Evolutionary conservation across 1,140 invertebrate species (phyloP).

Genomic region (Dryas iulia): DNA sequence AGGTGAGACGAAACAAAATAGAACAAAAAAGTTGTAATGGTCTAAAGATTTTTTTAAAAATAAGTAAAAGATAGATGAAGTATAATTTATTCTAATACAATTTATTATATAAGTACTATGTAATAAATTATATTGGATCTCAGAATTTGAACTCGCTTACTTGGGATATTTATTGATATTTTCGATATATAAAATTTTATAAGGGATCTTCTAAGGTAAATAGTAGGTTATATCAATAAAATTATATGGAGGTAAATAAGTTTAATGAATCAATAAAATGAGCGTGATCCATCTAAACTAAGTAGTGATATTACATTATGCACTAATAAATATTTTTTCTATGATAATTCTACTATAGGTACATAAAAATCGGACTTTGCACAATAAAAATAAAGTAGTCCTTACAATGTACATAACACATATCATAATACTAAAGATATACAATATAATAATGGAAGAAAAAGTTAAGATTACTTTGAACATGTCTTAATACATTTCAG

Average conservation of each 20-base stretch:
- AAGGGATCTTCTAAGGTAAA: too few species aligned
- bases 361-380: not conserved
- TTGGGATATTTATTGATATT: too few species aligned
- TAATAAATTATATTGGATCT: too few species aligned
- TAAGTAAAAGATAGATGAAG: not conserved
- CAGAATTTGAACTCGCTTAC: too few species aligned
- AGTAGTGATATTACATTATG: not conserved
- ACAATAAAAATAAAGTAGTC: not conserved
- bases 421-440: too few species aligned
- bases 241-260: not conserved
- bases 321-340: not conserved
- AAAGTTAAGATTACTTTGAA: not conserved
- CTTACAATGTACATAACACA: not conserved
- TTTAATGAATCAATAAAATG: not conserved
- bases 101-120: too few species aligned
- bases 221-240: not conserved
- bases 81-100: too few species aligned
- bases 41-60: not conserved
- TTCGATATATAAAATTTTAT: too few species aligned
- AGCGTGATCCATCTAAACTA: not conserved
- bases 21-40: not conserved
- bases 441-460: not conserved
- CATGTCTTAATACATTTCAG: too few species aligned
- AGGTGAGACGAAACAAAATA: slow-evolving; percentile 16
- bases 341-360: not conserved